These are phyloP conservation scores for Halcyon chelicuti DNA, from an alignment of 2,797 vertebrate species.

Conservation along the genomic window DNA sequence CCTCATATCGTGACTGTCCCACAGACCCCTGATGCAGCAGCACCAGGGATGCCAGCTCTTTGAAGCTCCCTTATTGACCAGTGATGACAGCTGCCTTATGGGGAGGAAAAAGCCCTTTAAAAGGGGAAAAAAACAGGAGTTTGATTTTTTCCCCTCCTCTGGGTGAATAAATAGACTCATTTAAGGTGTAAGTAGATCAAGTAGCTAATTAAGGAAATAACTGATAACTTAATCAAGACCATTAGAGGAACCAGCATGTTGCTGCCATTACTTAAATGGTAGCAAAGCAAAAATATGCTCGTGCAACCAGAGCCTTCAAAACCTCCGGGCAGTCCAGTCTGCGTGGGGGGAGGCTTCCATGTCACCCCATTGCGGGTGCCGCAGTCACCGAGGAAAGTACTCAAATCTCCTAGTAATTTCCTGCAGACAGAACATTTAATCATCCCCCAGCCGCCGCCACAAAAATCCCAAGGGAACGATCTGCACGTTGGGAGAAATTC, in stretches of 20 bases:
- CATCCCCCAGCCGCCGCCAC: constrained; percentile 47
- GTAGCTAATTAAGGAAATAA: constrained; percentile 66
- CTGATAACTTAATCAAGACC: constrained; percentile 56
- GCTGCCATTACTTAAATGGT: constrained; percentile 50
- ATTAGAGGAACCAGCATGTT: constrained; percentile 44
- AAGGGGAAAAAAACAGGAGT: neutral
- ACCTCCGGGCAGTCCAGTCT: neutral
- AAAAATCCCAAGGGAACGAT: constrained; percentile 66
- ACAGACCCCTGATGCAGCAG: neutral
- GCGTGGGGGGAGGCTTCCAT: fast-evolving
- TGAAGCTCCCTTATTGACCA: neutral
- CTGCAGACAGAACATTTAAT: constrained; percentile 76
- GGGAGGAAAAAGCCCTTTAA: neutral
- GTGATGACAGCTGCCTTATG: neutral
- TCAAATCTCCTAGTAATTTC: constrained; percentile 72
- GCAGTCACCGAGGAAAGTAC: constrained; percentile 38
- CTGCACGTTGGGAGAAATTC: constrained; percentile 63
- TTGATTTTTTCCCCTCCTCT: neutral
- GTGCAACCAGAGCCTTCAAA: neutral
- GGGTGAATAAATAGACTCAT: neutral
- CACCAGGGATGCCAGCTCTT: neutral
- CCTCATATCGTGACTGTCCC: neutral
- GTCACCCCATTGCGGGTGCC: neutral
- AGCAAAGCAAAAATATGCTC: constrained; percentile 11
- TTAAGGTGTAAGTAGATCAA: constrained; percentile 55